Conservation (phyloP, 2,113 vertebrate species). For the Cottus gobio region DNA sequence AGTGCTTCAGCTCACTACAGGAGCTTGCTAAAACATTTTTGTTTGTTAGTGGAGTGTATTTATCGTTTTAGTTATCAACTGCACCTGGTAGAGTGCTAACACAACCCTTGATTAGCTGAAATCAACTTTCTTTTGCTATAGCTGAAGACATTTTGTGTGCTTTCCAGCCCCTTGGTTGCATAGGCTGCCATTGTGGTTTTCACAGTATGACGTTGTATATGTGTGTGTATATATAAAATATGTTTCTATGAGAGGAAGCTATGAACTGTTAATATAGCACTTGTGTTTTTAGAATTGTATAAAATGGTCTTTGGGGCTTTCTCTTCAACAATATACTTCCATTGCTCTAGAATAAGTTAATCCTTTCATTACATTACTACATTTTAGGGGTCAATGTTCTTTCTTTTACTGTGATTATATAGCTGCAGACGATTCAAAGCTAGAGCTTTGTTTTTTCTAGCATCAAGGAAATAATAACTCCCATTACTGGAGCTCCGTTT, state of each 20-base stretch:
- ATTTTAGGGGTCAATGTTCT: conserved; percentile 7
- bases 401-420: conserved; percentile 6
- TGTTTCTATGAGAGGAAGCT: background rate
- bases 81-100: too few relatives aligned
- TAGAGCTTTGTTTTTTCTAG: background rate
- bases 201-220: too few relatives aligned
- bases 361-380: conserved; percentile 19
- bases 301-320: conserved; percentile 37
- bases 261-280: conserved; percentile 47
- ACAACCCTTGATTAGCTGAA: too few relatives aligned
- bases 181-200: too few relatives aligned
- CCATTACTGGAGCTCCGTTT: background rate
- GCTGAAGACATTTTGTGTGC: too few relatives aligned
- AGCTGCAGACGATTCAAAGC: background rate
- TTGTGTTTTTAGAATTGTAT: conserved; percentile 52
- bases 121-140: too few relatives aligned
- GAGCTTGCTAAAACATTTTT: too few relatives aligned
- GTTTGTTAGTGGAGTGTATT: too few relatives aligned
- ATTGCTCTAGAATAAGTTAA: conserved; percentile 25
- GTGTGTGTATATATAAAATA: background rate
- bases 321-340: conserved; percentile 25
- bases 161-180: too few relatives aligned
- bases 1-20: background rate
- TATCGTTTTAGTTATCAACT: too few relatives aligned
- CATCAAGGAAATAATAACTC: conserved; percentile 11